phyloP scores from a whole-genome alignment of 2,888 invertebrate genomes.

The Cheilosia soror region DNA sequence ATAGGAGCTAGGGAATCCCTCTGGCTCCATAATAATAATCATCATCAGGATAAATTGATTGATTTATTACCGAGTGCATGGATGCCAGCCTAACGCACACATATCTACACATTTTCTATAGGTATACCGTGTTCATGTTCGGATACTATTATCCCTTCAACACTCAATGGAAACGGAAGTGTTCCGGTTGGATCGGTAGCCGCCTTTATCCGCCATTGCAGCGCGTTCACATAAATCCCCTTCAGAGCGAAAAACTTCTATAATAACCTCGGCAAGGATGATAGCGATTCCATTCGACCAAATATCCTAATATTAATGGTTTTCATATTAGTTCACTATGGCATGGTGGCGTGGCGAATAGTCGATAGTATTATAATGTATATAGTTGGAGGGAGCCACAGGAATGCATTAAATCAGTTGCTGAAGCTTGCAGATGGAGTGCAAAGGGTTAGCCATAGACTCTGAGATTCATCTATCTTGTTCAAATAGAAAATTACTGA shows the following conservation, averaged over 20 bases:
- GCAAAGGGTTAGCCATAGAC: slow-evolving; percentile 20
- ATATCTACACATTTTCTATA: background rate
- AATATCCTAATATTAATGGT: slow-evolving; percentile 68
- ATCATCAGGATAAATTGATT: slow-evolving; percentile 64
- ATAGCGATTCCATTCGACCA: slow-evolving; percentile 51
- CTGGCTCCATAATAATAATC: slow-evolving; percentile 54
- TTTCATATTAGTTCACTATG: slow-evolving; percentile 56
- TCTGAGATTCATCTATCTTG: slow-evolving; percentile 58
- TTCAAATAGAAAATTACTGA: slow-evolving; percentile 49
- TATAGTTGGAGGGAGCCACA: background rate
- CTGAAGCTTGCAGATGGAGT: background rate
- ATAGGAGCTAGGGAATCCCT: slow-evolving; percentile 24
- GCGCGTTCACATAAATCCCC: slow-evolving; percentile 39
- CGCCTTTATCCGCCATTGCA: background rate
- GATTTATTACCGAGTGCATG: slow-evolving; percentile 52
- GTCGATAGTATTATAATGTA: slow-evolving; percentile 18
- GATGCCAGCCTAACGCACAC: slow-evolving; percentile 7
- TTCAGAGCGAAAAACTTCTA: slow-evolving; percentile 51
- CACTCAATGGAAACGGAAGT: slow-evolving; percentile 24
- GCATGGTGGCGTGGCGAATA: slow-evolving; percentile 36
- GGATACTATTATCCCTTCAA: background rate
- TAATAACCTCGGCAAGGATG: slow-evolving; percentile 55
- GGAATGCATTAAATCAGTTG: slow-evolving; percentile 38
- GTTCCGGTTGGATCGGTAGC: slow-evolving; percentile 21
- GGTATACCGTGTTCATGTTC: no score